Base-by-base conservation (phyloP, 2,888 invertebrate genomes). In the Ectemnius lituratus region DNA sequence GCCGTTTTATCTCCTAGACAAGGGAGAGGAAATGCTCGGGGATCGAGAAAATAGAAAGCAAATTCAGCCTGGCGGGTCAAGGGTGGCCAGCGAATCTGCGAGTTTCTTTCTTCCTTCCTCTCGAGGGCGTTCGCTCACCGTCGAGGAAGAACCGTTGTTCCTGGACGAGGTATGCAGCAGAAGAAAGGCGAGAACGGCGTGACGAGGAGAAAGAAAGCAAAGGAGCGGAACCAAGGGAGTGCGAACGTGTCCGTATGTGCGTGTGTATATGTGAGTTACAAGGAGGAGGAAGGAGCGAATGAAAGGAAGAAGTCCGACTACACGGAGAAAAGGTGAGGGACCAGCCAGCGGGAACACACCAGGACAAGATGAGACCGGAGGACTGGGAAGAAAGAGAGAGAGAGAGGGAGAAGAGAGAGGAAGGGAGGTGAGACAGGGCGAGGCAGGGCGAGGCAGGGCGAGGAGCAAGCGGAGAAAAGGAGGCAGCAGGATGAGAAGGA, bases 401-500 rank as follows among this genome's bases (percentile, higher is more conserved):
- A 23, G 3, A 28, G 37, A 37, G 5, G 3, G 28, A 37, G 3
- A 49, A 4, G 46, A 37, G 58, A 66, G 71, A 68, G 67, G 69
- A 73, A 74, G 76, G 56, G 73, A 73, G 68, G 64, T 57, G 62
- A 60, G 59, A 52, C 62, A 46, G 60, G 73, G 71, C 61, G 75
- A 73, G 80, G 66, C 65, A 67, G 69, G 70, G 66, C 67, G 77
- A 69, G 20, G 67, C 69, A 67, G 67, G 63, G 62, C 59, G 60
- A 66, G 66, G 69, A 62, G 76, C 67, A 68, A 65, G 57, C 60
- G 70, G 69, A 65, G 65, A 57, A 62, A 65, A 60, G 64, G 61
- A 18, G 62, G 28, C 67, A 13, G 59, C 70, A 77, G 74, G 82
- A 79, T 81, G 82, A 81, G 75, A 76, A 77, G 79, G 73, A 79